phyloP scores from a whole-genome alignment of 2,113 vertebrate species.

The Thamnophis sirtalis region DNA sequence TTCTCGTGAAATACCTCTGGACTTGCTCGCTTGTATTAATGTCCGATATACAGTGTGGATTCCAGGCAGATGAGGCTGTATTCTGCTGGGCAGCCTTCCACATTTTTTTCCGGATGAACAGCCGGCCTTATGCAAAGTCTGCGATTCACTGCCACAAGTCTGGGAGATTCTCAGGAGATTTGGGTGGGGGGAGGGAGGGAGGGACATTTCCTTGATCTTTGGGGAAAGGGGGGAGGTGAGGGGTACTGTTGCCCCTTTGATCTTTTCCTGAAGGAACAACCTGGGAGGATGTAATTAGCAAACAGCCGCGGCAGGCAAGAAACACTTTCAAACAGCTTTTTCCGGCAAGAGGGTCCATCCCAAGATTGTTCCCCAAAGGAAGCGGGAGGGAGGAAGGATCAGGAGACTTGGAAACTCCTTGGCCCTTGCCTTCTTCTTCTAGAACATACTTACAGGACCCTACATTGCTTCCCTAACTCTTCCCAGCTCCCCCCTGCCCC shows the following conservation, averaged over 20 bases:
- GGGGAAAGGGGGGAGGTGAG: background rate
- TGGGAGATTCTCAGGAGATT: background rate
- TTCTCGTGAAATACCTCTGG: too few relatives aligned
- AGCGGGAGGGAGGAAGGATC: background rate
- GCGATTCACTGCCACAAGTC: background rate
- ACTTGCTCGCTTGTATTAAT: too few relatives aligned
- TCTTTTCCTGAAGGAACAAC: background rate
- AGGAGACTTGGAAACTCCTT: background rate
- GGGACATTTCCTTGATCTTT: background rate
- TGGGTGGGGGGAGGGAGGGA: too few relatives aligned
- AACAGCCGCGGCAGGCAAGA: background rate
- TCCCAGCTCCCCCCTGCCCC: too few relatives aligned
- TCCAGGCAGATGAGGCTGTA: too few relatives aligned
- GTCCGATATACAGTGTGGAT: too few relatives aligned
- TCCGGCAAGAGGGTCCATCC: fast-evolving
- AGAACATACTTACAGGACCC: background rate
- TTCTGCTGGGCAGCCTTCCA: background rate
- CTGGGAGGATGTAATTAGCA: fast-evolving
- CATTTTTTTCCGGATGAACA: background rate
- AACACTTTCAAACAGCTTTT: background rate
- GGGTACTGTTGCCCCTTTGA: background rate
- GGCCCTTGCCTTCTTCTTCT: too few relatives aligned
- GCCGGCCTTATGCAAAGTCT: background rate
- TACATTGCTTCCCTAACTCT: background rate
- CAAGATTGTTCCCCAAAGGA: too few relatives aligned